Base-by-base conservation (phyloP, 1,140 invertebrate genomes). In the Lepidurus arcticus region DNA sequence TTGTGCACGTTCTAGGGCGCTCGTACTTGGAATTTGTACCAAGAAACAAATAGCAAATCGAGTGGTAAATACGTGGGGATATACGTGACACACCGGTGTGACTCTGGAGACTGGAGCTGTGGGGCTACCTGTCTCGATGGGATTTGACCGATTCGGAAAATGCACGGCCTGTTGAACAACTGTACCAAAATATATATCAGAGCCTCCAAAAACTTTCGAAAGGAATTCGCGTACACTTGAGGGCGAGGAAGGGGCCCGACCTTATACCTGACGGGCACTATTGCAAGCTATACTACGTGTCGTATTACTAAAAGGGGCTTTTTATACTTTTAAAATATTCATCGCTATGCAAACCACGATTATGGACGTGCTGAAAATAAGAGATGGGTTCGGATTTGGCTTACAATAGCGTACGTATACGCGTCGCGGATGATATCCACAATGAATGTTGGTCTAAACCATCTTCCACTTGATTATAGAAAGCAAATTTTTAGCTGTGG, bases 121-220 rank as follows among this genome's bases (percentile, higher is more conserved):
- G 53, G 53, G 21, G 53, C 34, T 65, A 65, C 53, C 53, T 65
- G 53, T 65, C 16, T 65, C 53, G 53, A 65, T 16, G 21, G 53
- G 53, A 65, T 65, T 65, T 65, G 53, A 21, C 21, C 21, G 53
- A 16, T 65, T 65, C 53, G 16, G 16, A 13, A n/a, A 65, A 65
- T 65, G n/a, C 21, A 65, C 21, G 21, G 53, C 53, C 21, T n/a
- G 53, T 13, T 21, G 16, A 21, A 65, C 53, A 65, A 65, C 53
- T 65, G 53, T 65, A 21, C 53, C 13, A 11, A 21, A 11, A 21
- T 65, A 65, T 16, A 65, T 21, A 9, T 65, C 53, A 21, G 53
- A 65, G 53, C 53, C 53, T 65, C 53, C 16, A 13, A 65, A 65
- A 65, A 65, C 53, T 65, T 65, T 65, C 53, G 53, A 65, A 65